Conservation (phyloP, 2,113 vertebrate genomes). For the Bos indicus region DNA sequence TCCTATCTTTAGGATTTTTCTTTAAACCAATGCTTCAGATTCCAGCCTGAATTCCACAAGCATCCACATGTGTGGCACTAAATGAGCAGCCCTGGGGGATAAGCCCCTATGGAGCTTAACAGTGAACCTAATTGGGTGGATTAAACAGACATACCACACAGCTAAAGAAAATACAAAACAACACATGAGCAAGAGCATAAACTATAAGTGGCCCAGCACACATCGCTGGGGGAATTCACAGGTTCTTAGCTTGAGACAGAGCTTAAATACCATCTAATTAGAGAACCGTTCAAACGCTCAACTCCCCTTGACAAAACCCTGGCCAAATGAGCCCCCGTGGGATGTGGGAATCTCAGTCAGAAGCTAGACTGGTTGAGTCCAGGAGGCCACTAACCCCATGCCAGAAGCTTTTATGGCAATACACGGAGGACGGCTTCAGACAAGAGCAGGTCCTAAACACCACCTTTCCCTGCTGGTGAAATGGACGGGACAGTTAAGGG, state of each 20-base stretch:
- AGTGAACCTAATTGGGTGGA: not conserved
- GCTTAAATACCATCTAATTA: conserved; percentile 47
- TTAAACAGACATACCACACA: not conserved
- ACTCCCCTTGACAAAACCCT: conserved; percentile 24
- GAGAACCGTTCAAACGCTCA: conserved; percentile 26
- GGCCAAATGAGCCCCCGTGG: not conserved
- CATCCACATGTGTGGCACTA: not conserved
- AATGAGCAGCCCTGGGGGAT: not conserved
- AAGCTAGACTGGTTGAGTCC: not conserved
- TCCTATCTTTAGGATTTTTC: not conserved
- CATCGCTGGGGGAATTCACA: conserved; percentile 38
- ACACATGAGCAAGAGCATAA: not conserved
- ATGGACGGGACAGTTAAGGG: not conserved
- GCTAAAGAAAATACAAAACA: not conserved
- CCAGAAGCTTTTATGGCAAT: not conserved
- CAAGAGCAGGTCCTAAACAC: not conserved
- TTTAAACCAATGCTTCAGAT: not conserved
- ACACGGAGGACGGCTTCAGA: not conserved
- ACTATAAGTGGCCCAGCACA: not conserved
- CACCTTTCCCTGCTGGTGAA: not conserved
- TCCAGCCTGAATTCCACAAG: not conserved
- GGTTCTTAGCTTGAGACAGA: conserved; percentile 10
- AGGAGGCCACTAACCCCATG: not conserved
- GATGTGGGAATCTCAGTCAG: not conserved
- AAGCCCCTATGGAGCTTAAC: not conserved